Evolutionary conservation across 2,888 invertebrate species (phyloP), one percentile per base, ranked within the genome.

Genomic region (Eugnorisma glareosa): DNA sequence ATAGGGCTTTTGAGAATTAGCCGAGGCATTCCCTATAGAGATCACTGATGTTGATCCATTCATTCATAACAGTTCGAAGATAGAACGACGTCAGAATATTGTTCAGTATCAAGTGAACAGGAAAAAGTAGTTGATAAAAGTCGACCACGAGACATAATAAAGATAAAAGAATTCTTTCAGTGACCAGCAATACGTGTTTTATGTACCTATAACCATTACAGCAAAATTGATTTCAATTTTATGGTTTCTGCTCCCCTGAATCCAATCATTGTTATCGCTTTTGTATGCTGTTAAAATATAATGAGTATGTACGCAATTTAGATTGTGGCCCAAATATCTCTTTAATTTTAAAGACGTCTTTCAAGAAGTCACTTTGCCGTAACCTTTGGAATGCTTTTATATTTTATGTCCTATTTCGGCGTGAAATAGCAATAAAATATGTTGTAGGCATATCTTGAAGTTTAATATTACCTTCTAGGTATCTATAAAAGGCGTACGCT

Each of bases 161-260:
- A 93, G 91, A 92, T 91, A 91, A 93, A 91, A 90, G 86, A 90
- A 90, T 88, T 89, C 89, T 90, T 91, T 91, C 84, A 90, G 91
- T 93, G 93, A 92, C 93, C 92, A 93, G 89, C 89, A 91, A 86
- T 91, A 93, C 92, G 92, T 93, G 92, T 95, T 96, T 96, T 95
- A 96, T 94, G 93, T 89, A 92, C 93, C 95, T 90, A 95, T 96
- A 96, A 95, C 95, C 96, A 95, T 96, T 96, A 95, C 94, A 92
- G 93, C 93, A 93, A 96, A 96, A 96, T 96, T 96, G 95, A 96
- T 96, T 96, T 96, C 93, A 94, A 95, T 96, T 96, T 96, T 96
- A 96, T 96, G 95, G 95, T 95, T 95, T 96, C 94, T 95, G 95
- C 94, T 95, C 93, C 92, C 94, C 94, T 94, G 96, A 95, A 96